phyloP scores from a whole-genome alignment of 2,113 vertebrate species.

The Psilopogon haemacephalus region DNA sequence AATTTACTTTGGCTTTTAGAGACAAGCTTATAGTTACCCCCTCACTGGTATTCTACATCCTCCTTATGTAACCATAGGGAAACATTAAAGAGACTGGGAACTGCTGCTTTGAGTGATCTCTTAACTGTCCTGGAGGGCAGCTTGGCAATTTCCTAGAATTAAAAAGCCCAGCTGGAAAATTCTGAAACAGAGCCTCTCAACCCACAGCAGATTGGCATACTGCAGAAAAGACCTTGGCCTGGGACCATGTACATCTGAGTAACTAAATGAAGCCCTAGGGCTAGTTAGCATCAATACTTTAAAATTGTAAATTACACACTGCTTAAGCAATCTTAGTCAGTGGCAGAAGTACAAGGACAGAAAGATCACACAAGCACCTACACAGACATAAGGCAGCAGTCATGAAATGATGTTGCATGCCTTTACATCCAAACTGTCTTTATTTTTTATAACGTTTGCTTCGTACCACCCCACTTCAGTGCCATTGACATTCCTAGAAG shows the following conservation, averaged over 20 bases:
- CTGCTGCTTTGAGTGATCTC: background rate
- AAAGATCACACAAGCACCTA: background rate
- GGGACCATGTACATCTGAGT: conserved; percentile 5
- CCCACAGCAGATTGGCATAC: conserved; percentile 49
- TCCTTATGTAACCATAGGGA: conserved; percentile 23
- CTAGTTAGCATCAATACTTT: background rate
- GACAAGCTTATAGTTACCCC: background rate
- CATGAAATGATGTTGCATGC: rapidly evolving
- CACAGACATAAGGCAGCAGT: background rate
- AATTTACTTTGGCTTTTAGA: background rate
- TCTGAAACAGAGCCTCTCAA: conserved; percentile 45
- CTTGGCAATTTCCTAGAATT: conserved; percentile 26
- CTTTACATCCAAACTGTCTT: background rate
- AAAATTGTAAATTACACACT: background rate
- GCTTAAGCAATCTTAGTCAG: background rate
- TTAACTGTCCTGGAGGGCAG: background rate
- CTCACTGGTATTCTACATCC: background rate
- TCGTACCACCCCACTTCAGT: background rate
- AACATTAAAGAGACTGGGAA: conserved; percentile 8
- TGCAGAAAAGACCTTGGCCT: conserved; percentile 52
- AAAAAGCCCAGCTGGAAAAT: conserved; percentile 41
- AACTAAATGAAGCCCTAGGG: background rate
- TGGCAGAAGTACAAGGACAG: background rate
- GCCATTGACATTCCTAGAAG: background rate
- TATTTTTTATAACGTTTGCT: background rate